A percentile compares a stretch with the other conserved stretches of the same genome.
These are phyloP conservation scores for Pteropus alecto DNA, from an alignment of 2,113 vertebrate species.

Conservation along the genomic window DNA sequence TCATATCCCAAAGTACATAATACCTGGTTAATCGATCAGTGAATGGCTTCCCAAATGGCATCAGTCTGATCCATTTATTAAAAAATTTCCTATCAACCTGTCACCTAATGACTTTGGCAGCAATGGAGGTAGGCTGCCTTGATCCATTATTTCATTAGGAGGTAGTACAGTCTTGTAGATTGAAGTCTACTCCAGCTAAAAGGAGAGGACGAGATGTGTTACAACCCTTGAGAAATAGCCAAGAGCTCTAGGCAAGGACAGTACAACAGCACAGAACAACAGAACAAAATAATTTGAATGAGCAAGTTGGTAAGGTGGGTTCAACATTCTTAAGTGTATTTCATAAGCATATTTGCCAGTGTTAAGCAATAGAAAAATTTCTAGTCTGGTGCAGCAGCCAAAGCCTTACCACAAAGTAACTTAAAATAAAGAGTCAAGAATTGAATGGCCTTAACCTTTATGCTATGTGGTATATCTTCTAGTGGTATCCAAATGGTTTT, in stretches of 20 bases:
- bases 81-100: neutral
- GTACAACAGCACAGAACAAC: neutral
- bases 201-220: neutral
- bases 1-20: neutral
- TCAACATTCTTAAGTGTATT: neutral
- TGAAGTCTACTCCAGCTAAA: neutral
- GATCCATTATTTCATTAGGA: neutral
- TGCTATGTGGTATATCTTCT: neutral
- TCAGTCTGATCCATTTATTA: neutral
- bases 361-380: neutral
- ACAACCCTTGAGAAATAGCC: neutral
- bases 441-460: neutral
- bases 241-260: neutral
- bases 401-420: neutral
- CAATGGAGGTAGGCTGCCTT: neutral
- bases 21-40: neutral
- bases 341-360: neutral
- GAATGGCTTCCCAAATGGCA: neutral
- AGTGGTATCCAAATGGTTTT: neutral
- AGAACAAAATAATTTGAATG: neutral
- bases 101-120: slow-evolving; percentile 12
- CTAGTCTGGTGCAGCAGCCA: neutral
- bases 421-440: neutral
- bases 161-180: neutral
- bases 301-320: neutral